Base-by-base conservation (phyloP, 2,797 vertebrate species). In the Coendou prehensilis region DNA sequence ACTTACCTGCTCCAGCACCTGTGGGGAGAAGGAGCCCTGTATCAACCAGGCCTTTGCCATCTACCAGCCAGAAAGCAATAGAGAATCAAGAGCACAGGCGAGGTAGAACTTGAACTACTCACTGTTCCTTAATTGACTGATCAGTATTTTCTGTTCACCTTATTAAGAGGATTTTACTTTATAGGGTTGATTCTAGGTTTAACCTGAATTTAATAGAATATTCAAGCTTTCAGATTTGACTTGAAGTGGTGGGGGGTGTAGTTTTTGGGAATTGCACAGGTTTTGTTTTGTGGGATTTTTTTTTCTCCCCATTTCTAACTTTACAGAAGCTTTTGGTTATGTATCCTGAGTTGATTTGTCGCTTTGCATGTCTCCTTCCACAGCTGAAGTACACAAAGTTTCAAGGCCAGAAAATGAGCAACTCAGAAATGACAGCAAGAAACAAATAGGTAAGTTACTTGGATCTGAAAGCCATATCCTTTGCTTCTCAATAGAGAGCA, bases 11-110 rank as follows among this genome's bases (percentile, higher is more conserved):
- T n/a, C 96, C 99, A 37, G 98, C 98, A 54, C 97, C 99, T 10
- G 98, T 98, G 78, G 99, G 98, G 78, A 99, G 99, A 96, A 99
- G 99, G 98, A 99, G 98, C 98, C 98, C 99, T 80, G 95, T 98
- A 28, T 97, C 98, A 83, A 89, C 99, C 96, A 99, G 99, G 98
- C 98, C 99, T 93, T 97, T 99, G 84, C 97, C 98, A 81, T 96
- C 99, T 61, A 84, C 98, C 93, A 99, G 97, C 98, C 99, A 99
- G 97, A 99, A 99, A 98, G 98, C 99, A 0, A 97, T 99, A 61
- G 99, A 99, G 96, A 99, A 98, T 95, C 99, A 99, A 78, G 99
- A 99, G 97, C 99, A 99, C 98, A 99, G 99, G 95, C 99, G 98
- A 98, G 99, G 99, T 99, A 98, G 98, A 95, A 78, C 81, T 97